These are phyloP conservation scores for Luperina nickerlii DNA, from an alignment of 2,888 invertebrate species.

Conservation along the genomic window DNA sequence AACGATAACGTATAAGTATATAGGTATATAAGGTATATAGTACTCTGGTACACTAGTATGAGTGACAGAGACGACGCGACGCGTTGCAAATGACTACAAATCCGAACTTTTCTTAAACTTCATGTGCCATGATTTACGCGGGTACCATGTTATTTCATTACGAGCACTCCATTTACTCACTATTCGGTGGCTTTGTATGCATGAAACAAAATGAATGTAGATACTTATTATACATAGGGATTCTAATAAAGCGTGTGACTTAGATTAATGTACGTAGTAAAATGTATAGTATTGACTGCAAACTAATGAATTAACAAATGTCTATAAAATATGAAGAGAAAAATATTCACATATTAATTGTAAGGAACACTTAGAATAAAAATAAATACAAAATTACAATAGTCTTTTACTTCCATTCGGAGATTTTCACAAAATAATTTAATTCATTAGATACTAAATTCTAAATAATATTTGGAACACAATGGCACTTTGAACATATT, in stretches of 20 bases:
- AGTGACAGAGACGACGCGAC: background rate
- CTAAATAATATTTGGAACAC: constrained; percentile 2
- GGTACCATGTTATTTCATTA: background rate
- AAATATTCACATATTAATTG: constrained; percentile 38
- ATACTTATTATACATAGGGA: constrained; percentile 10
- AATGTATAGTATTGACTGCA: constrained; percentile 53
- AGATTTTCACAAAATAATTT: constrained; percentile 40
- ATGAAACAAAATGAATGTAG: constrained; percentile 33
- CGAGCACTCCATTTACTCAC: constrained; percentile 24
- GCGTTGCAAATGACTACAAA: constrained; percentile 2
- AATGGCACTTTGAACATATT: constrained; percentile 26
- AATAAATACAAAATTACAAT: constrained; percentile 42
- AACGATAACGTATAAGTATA: background rate
- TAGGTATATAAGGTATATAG: too few species aligned
- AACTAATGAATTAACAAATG: constrained; percentile 32
- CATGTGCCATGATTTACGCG: background rate
- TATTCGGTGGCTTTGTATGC: constrained; percentile 35
- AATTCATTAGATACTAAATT: constrained; percentile 15
- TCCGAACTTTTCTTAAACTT: background rate
- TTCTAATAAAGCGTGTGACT: constrained; percentile 8
- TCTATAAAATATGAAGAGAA: constrained; percentile 23
- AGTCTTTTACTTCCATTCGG: constrained; percentile 43
- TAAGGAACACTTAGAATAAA: constrained; percentile 47
- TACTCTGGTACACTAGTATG: background rate
- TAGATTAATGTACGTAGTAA: constrained; percentile 41